Evolutionary conservation across 2,113 vertebrate species (phyloP).

Genomic region (Silurus meridionalis): DNA sequence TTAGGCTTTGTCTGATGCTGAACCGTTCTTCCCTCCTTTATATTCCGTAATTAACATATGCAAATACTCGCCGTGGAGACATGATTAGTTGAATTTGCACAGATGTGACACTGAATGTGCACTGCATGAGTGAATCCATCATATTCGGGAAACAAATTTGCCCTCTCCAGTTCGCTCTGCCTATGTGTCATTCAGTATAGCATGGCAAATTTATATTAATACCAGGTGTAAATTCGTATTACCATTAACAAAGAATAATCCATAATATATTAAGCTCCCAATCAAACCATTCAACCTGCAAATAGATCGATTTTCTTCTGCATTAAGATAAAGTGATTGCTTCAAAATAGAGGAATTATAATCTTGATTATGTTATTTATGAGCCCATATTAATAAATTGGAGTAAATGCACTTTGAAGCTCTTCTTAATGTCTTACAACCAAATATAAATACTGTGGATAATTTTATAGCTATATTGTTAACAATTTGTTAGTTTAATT

Average conservation of each 20-base stretch:
- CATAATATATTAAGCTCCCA: background rate
- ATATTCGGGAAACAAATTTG: slow-evolving; percentile 57
- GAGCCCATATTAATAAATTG: background rate
- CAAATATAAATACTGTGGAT: background rate
- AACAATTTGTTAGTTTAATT: background rate
- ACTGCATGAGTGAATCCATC: slow-evolving; percentile 54
- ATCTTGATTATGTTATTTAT: background rate
- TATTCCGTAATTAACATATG: slow-evolving; percentile 72
- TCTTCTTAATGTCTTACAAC: background rate
- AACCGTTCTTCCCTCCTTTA: slow-evolving; percentile 51
- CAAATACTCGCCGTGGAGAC: slow-evolving; percentile 66
- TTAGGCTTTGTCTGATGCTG: slow-evolving; percentile 52
- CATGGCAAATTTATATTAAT: slow-evolving; percentile 48
- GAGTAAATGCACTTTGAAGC: background rate
- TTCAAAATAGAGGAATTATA: slow-evolving; percentile 6
- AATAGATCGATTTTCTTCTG: slow-evolving; percentile 21
- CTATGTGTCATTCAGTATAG: slow-evolving; percentile 62
- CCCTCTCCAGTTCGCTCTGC: slow-evolving; percentile 52
- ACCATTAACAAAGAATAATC: slow-evolving; percentile 32
- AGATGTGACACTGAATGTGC: slow-evolving; percentile 66
- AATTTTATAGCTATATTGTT: background rate
- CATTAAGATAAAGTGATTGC: slow-evolving; percentile 20
- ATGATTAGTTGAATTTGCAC: slow-evolving; percentile 67
- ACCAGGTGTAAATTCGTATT: slow-evolving; percentile 31
- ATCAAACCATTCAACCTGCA: slow-evolving; percentile 3